Conservation (phyloP, 2,113 vertebrate genomes). For the Chamaea fasciata region DNA sequence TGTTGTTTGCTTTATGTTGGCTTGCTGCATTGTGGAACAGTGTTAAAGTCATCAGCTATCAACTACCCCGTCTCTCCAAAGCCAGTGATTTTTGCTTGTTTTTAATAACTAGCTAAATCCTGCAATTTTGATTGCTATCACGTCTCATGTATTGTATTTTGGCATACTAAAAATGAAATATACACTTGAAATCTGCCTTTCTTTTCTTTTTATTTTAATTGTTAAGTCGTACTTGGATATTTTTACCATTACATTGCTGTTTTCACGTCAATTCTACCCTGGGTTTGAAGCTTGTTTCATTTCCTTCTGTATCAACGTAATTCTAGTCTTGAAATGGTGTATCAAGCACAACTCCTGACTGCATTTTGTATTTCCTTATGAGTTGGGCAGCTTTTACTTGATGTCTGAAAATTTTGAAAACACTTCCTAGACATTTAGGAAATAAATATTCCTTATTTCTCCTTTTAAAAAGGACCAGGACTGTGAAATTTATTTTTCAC, state of each 20-base stretch:
- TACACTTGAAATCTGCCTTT: not conserved
- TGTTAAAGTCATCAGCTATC: not conserved
- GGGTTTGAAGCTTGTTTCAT: not conserved
- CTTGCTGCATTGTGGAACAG: not conserved
- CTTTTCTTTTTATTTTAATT: not conserved
- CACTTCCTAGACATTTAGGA: not conserved
- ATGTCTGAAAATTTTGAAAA: not conserved
- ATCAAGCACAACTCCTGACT: not conserved
- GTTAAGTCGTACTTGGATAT: not conserved
- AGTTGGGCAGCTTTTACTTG: not conserved
- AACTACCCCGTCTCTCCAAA: not conserved
- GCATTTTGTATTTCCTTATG: not conserved
- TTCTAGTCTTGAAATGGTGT: not conserved
- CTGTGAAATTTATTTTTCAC: not conserved
- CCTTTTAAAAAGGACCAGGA: not conserved
- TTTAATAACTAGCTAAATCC: not conserved
- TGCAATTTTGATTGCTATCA: not conserved
- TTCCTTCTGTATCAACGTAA: not conserved
- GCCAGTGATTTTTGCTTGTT: not conserved
- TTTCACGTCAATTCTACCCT: not conserved
- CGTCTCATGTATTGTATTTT: not conserved
- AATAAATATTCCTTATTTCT: constrained; percentile 4
- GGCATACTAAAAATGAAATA: not conserved
- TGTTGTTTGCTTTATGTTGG: not conserved
- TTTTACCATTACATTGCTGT: not conserved